phyloP scores from a whole-genome alignment of 2,797 vertebrate genomes.

The Channa striata region DNA sequence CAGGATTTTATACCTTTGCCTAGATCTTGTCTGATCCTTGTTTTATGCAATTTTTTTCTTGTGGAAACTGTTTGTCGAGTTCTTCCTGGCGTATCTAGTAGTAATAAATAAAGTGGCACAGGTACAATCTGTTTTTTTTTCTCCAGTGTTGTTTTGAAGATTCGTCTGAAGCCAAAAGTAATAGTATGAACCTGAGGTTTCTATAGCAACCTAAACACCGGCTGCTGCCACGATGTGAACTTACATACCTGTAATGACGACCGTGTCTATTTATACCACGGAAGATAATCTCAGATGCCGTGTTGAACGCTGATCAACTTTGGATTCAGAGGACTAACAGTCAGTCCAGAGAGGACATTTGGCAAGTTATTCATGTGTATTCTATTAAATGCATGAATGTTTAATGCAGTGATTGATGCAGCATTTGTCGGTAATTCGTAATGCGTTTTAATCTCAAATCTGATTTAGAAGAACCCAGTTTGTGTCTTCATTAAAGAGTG shows the following conservation, averaged over 20 bases:
- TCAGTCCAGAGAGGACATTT: neutral
- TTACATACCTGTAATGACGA: conserved; percentile 62
- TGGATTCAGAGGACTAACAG: neutral
- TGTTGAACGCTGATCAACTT: conserved; percentile 24
- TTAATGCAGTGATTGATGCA: neutral
- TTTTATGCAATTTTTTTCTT: neutral
- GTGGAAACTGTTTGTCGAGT: neutral
- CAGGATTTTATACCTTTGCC: neutral
- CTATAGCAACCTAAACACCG: conserved; percentile 84
- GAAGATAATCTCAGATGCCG: conserved; percentile 49
- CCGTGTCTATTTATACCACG: conserved; percentile 70
- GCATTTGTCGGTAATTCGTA: neutral
- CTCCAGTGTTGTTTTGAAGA: conserved; percentile 51
- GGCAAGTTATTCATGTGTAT: neutral
- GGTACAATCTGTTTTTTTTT: conserved; percentile 47
- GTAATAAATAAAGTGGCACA: conserved; percentile 30
- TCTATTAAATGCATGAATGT: neutral
- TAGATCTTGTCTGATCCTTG: conserved; percentile 3
- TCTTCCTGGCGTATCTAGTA: neutral
- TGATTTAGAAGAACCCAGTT: neutral
- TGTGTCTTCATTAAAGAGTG: conserved; percentile 49
- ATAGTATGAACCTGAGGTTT: conserved; percentile 81
- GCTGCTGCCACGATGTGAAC: conserved; percentile 71
- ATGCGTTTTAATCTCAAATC: conserved; percentile 8
- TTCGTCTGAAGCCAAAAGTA: conserved; percentile 73